Conservation (phyloP, 2,113 vertebrate genomes). For the Stigmatopora argus region DNA sequence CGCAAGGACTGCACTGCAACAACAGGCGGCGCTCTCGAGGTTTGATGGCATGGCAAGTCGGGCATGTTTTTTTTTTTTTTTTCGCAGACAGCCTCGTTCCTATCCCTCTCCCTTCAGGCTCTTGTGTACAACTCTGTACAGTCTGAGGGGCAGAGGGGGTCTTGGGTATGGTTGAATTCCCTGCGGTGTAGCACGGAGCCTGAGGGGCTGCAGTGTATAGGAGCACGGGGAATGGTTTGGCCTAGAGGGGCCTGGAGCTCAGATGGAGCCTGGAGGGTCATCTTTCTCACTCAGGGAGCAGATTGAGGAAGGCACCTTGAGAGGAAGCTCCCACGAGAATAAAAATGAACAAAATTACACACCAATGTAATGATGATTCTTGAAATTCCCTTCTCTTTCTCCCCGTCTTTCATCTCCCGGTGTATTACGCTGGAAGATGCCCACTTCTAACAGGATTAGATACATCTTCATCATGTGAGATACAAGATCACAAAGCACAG, state of each 20-base stretch:
- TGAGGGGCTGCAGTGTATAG: conserved; percentile 57
- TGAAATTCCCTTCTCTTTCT: conserved; percentile 35
- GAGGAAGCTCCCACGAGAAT: conserved; percentile 57
- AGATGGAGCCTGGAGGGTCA: conserved; percentile 67
- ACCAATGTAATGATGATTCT: conserved; percentile 33
- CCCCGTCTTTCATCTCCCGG: conserved; percentile 15
- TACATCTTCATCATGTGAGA: conserved; percentile 64
- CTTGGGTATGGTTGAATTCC: conserved; percentile 60
- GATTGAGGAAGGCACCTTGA: conserved; percentile 64
- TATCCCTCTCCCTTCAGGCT: conserved; percentile 46
- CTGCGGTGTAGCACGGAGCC: conserved; percentile 58
- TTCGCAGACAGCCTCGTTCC: conserved; percentile 54
- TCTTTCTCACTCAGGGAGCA: conserved; percentile 62
- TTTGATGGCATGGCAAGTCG: conserved; percentile 42
- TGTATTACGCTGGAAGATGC: conserved; percentile 50
- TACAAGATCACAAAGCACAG: conserved; percentile 58
- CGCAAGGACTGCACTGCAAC: conserved; percentile 45
- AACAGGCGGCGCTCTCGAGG: conserved; percentile 62
- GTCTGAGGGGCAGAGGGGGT: conserved; percentile 64
- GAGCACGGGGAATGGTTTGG: conserved; percentile 63
- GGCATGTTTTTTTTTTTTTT: conserved; percentile 45
- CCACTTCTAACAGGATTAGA: conserved; percentile 65
- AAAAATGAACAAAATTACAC: conserved; percentile 35
- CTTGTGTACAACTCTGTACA: conserved; percentile 54
- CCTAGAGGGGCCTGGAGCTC: conserved; percentile 68